These are phyloP conservation scores for Leptodactylus fallax DNA, from an alignment of 2,797 vertebrate species.

Conservation along the genomic window DNA sequence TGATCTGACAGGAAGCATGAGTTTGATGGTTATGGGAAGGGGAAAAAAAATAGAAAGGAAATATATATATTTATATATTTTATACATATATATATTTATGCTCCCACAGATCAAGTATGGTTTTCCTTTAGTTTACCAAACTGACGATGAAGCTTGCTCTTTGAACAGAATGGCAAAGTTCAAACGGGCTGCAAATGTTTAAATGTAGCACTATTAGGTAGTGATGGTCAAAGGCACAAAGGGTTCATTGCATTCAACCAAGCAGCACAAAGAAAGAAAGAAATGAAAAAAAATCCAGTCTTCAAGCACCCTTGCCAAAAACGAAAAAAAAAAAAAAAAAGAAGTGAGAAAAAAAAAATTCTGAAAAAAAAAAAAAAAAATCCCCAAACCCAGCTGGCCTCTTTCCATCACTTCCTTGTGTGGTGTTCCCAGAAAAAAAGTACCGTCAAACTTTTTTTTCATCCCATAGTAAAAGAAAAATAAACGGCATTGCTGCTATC, in stretches of 20 bases:
- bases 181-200: slow-evolving; percentile 78
- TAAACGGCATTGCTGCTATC: slow-evolving; percentile 90
- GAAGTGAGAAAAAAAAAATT: background rate
- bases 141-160: slow-evolving; percentile 83
- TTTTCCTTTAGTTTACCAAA: slow-evolving; percentile 68
- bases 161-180: slow-evolving; percentile 80
- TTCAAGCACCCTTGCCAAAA: slow-evolving; percentile 24
- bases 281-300: slow-evolving; percentile 33
- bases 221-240: slow-evolving; percentile 83
- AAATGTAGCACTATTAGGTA: slow-evolving; percentile 76
- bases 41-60: slow-evolving; percentile 41
- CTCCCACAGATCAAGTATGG: slow-evolving; percentile 69
- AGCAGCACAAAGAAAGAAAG: slow-evolving; percentile 73
- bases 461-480: slow-evolving; percentile 82
- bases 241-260: slow-evolving; percentile 79
- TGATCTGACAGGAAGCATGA: slow-evolving; percentile 65
- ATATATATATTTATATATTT: slow-evolving; percentile 63
- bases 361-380: slow-evolving; percentile 51
- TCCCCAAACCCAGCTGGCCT: slow-evolving; percentile 77
- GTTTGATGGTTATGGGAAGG: slow-evolving; percentile 51
- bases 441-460: slow-evolving; percentile 80
- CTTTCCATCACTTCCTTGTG: slow-evolving; percentile 79
- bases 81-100: slow-evolving; percentile 49
- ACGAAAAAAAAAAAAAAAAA: slow-evolving; percentile 43
- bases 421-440: slow-evolving; percentile 78